These are phyloP conservation scores for Hermaeophaga mercurialis DNA, from an alignment of 2,888 invertebrate species.

Conservation along the genomic window DNA sequence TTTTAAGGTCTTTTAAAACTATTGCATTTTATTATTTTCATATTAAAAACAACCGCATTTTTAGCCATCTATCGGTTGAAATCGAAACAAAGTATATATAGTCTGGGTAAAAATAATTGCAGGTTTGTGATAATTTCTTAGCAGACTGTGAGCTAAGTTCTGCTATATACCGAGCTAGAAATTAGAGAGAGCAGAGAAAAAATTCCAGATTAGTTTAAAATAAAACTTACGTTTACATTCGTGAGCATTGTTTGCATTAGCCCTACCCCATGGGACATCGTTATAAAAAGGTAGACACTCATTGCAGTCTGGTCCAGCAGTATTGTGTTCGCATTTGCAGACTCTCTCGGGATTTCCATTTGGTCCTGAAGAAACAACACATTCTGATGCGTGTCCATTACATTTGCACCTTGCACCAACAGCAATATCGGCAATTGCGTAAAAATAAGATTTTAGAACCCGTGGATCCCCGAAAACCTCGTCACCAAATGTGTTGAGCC, in stretches of 20 bases:
- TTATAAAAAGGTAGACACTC: slow-evolving; percentile 93
- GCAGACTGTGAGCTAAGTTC: not conserved
- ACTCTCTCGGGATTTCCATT: slow-evolving; percentile 65
- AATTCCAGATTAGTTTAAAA: not conserved
- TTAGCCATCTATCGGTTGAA: too few species aligned
- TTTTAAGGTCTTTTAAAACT: too few species aligned
- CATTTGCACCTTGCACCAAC: slow-evolving; percentile 95
- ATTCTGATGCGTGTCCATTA: slow-evolving; percentile 96
- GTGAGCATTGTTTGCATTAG: slow-evolving; percentile 85
- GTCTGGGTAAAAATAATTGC: too few species aligned
- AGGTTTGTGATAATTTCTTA: too few species aligned
- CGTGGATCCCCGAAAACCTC: slow-evolving; percentile 93
- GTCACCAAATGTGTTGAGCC: slow-evolving; percentile 97
- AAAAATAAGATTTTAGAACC: slow-evolving; percentile 95
- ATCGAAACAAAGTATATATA: too few species aligned
- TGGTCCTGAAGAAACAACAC: slow-evolving; percentile 68
- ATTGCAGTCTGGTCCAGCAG: slow-evolving; percentile 92
- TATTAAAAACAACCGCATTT: too few species aligned
- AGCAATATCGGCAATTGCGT: slow-evolving; percentile 86
- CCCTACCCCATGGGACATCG: slow-evolving; percentile 94
- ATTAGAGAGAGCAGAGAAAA: too few species aligned
- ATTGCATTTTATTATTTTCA: too few species aligned
- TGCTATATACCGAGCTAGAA: too few species aligned
- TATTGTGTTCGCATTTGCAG: slow-evolving; percentile 93
- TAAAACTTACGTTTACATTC: slow-evolving; percentile 82